These are phyloP conservation scores for Cryptotis parvus DNA, from an alignment of 2,113 vertebrate genomes.

Conservation along the genomic window DNA sequence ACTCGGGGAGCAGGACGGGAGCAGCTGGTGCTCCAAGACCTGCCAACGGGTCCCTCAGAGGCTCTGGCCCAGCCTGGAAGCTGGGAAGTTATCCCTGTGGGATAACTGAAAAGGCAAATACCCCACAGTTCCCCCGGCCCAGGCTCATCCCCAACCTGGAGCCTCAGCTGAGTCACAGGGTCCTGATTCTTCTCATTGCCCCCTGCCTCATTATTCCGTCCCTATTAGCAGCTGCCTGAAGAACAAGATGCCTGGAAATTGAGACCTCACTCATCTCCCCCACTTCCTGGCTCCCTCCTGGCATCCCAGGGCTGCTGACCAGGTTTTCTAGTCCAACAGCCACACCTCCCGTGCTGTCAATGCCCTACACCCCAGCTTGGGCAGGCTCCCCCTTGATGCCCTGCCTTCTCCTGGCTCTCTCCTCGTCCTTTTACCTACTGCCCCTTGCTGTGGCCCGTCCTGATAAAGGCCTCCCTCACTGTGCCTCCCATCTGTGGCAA, in stretches of 20 bases:
- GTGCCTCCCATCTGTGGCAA: no score
- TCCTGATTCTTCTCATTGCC: background rate
- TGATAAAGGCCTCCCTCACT: background rate
- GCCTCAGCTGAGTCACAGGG: background rate
- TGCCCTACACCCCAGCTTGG: background rate
- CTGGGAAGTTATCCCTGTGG: background rate
- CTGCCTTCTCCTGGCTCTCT: background rate
- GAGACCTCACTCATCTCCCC: background rate
- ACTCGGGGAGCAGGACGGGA: background rate
- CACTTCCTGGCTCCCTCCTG: background rate
- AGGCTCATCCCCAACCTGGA: background rate
- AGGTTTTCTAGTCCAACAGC: background rate
- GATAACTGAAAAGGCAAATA: background rate
- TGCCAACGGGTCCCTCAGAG: background rate
- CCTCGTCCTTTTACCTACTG: accelerated
- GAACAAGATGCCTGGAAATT: background rate
- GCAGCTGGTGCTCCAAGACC: background rate
- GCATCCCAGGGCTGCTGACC: background rate
- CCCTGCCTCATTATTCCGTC: background rate
- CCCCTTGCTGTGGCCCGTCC: background rate
- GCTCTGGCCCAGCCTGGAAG: background rate
- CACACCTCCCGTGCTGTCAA: background rate
- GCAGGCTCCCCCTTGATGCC: background rate
- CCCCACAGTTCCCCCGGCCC: background rate
- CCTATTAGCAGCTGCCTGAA: background rate